Evolutionary conservation across 2,797 vertebrate genomes (phyloP).

Genomic region (Ataeniobius toweri): DNA sequence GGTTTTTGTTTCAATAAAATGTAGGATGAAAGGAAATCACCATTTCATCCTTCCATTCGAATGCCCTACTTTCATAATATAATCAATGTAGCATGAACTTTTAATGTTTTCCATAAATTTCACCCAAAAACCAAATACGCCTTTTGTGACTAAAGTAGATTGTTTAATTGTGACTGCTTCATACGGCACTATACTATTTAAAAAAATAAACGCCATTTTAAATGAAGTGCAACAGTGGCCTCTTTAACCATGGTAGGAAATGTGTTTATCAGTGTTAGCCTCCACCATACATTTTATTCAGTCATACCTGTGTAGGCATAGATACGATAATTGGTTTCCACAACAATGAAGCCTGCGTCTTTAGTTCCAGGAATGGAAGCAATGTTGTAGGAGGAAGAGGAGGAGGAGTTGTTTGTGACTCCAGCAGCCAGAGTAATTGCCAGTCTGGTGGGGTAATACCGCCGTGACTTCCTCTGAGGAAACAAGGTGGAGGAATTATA

Average conservation of each 20-base stretch:
- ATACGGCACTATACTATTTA: neutral
- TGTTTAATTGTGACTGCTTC: neutral
- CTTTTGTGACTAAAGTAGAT: no score
- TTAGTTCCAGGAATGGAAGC: slow-evolving; percentile 59
- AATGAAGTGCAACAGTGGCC: neutral
- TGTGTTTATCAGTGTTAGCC: neutral
- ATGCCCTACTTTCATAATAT: no score
- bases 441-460: slow-evolving; percentile 92
- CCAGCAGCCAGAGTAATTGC: slow-evolving; percentile 91
- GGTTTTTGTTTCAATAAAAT: no score
- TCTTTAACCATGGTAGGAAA: neutral
- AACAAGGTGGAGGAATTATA: neutral
- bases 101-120: no score
- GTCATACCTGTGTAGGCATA: slow-evolving; percentile 90
- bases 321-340: slow-evolving; percentile 92
- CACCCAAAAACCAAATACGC: no score
- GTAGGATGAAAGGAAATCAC: no score
- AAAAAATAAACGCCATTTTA: neutral
- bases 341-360: slow-evolving; percentile 87
- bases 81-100: no score
- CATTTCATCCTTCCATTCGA: no score
- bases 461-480: slow-evolving; percentile 87
- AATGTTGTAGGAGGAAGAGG: slow-evolving; percentile 49
- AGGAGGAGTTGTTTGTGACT: slow-evolving; percentile 76
- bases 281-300: neutral